Conservation (phyloP, 2,888 invertebrate species). For the Synergus umbraculus region DNA sequence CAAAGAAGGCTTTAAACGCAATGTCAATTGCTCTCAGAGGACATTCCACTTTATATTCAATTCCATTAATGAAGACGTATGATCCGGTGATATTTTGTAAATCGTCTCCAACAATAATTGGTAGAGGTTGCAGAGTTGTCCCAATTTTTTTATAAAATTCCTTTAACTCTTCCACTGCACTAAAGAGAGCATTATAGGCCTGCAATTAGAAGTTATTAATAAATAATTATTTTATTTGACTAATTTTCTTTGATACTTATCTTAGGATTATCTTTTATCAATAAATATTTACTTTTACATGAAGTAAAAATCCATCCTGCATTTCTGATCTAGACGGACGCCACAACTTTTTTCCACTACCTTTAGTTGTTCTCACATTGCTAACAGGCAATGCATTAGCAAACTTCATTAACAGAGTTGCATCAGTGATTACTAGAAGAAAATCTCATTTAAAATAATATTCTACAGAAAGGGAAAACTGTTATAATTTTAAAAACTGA, state of each 20-base stretch:
- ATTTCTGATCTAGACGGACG: background rate
- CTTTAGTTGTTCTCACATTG: background rate
- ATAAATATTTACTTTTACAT: too few relatives aligned
- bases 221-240: background rate
- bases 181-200: background rate
- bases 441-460: background rate
- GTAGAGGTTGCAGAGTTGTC: conserved; percentile 1
- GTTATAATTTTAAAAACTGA: background rate
- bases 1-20: conserved; percentile 13
- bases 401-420: background rate
- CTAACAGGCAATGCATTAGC: background rate
- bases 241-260: too few relatives aligned
- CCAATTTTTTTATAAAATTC: background rate
- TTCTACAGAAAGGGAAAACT: background rate
- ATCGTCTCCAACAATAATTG: conserved; percentile 6
- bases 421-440: background rate
- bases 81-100: background rate
- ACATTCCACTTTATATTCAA: conserved; percentile 7
- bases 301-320: too few relatives aligned
- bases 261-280: background rate
- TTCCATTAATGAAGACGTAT: conserved; percentile 8
- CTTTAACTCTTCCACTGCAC: background rate
- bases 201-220: background rate
- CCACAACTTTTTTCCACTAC: background rate
- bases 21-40: conserved; percentile 32